A percentile compares a stretch with the other conserved stretches of the same genome.
Conservation (phyloP, 2,888 invertebrate species). For the Acanthosoma haemorrhoidale region DNA sequence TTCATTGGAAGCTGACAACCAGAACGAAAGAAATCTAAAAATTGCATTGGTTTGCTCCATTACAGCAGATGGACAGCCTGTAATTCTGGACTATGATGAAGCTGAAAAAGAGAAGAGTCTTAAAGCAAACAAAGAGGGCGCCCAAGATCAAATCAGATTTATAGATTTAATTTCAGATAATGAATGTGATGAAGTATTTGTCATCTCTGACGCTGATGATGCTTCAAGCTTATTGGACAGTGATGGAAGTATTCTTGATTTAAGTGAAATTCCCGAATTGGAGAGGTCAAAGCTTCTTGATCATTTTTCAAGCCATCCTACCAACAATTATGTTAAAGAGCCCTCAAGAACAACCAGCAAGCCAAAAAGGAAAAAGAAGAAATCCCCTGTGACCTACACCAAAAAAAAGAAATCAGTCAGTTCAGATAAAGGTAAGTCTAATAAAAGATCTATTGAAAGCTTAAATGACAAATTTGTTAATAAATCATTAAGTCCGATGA, state of each 20-base stretch:
- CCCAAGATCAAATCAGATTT: background rate
- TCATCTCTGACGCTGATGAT: background rate
- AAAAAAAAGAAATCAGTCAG: background rate
- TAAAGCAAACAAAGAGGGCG: too few species aligned
- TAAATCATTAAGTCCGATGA: background rate
- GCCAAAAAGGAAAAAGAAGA: background rate
- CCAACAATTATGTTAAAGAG: background rate
- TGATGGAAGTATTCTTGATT: background rate
- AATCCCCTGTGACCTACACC: background rate
- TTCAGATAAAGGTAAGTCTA: background rate
- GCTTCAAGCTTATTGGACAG: conserved; percentile 3
- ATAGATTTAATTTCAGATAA: background rate
- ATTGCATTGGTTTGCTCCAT: background rate
- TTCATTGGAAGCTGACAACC: too few species aligned
- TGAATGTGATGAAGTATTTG: background rate
- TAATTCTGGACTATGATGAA: background rate
- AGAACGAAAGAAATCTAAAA: too few species aligned
- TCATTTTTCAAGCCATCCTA: background rate
- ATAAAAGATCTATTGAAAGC: background rate
- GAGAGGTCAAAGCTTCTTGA: background rate
- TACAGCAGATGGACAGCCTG: background rate
- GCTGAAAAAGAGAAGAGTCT: too few species aligned
- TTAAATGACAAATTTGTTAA: background rate
- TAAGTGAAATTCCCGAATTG: background rate
- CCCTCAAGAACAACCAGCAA: background rate